Conservation (phyloP, 2,888 invertebrate species). For the Asteroscopus sphinx region DNA sequence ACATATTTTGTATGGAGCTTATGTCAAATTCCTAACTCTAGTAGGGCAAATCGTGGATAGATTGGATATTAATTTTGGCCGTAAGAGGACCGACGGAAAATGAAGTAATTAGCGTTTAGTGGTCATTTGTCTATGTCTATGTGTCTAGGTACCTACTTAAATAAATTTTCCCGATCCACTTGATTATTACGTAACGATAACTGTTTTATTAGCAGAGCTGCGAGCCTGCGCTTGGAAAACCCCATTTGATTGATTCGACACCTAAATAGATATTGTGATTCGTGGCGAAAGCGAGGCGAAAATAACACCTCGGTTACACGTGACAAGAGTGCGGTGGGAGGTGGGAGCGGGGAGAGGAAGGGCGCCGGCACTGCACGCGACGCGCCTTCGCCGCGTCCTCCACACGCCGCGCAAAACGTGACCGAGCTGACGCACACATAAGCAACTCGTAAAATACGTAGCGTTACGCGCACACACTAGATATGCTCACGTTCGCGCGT, state of each 20-base stretch:
- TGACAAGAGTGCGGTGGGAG: slow-evolving; percentile 58
- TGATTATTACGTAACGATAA: slow-evolving; percentile 18
- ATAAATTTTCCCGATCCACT: too few species aligned
- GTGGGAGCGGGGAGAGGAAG: slow-evolving; percentile 47
- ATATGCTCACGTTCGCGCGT: slow-evolving; percentile 68
- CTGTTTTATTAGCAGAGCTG: slow-evolving; percentile 15
- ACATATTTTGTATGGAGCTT: too few species aligned
- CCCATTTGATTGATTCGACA: slow-evolving; percentile 48
- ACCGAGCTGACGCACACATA: slow-evolving; percentile 67
- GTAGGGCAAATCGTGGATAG: too few species aligned
- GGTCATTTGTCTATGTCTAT: too few species aligned
- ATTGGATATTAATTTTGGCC: too few species aligned
- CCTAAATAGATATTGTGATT: slow-evolving; percentile 61
- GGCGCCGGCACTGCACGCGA: slow-evolving; percentile 66
- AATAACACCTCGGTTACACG: slow-evolving; percentile 73
- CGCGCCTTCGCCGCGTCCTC: slow-evolving; percentile 70
- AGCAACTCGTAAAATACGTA: slow-evolving; percentile 20
- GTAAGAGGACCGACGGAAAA: too few species aligned
- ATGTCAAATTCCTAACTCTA: too few species aligned
- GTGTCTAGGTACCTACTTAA: too few species aligned
- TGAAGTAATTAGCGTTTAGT: too few species aligned
- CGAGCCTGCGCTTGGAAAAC: slow-evolving; percentile 6
- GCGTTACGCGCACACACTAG: slow-evolving; percentile 53
- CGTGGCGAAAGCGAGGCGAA: slow-evolving; percentile 77
- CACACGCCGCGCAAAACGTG: slow-evolving; percentile 86